phyloP scores from a whole-genome alignment of 1,140 invertebrate genomes.

The Papilio polyxenes region DNA sequence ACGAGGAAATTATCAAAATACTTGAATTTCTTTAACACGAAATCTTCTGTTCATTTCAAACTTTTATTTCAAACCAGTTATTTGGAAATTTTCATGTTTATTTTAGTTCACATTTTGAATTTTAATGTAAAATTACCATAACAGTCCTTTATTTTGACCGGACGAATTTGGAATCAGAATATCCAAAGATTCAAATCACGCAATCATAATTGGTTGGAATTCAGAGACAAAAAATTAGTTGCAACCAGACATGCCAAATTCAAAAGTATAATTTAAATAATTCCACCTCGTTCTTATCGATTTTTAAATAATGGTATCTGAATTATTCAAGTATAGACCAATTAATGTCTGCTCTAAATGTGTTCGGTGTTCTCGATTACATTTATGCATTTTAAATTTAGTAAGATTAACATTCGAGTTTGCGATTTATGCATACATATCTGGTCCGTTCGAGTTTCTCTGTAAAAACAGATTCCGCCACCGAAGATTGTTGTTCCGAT shows the following conservation, averaged over 20 bases:
- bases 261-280: conserved; percentile 69
- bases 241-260: conserved; percentile 66
- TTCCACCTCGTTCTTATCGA: conserved; percentile 63
- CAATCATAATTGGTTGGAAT: conserved; percentile 66
- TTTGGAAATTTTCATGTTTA: neutral
- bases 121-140: neutral
- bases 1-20: too few species aligned
- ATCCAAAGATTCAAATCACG: conserved; percentile 69
- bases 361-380: neutral
- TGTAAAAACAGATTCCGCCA: conserved; percentile 48
- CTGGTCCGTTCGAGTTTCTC: conserved; percentile 27
- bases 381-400: neutral
- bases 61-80: too few species aligned
- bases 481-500: conserved; percentile 49
- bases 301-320: conserved; percentile 61
- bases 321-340: conserved; percentile 46
- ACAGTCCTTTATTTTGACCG: neutral
- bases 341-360: conserved; percentile 43
- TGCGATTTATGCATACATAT: conserved; percentile 24
- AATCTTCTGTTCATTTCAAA: too few species aligned
- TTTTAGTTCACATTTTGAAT: neutral
- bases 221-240: conserved; percentile 69
- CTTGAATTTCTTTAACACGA: too few species aligned
- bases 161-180: neutral
- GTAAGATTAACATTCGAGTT: neutral